Evolutionary conservation across 2,113 vertebrate genomes (phyloP).

Genomic region (Vanacampus margaritifer): DNA sequence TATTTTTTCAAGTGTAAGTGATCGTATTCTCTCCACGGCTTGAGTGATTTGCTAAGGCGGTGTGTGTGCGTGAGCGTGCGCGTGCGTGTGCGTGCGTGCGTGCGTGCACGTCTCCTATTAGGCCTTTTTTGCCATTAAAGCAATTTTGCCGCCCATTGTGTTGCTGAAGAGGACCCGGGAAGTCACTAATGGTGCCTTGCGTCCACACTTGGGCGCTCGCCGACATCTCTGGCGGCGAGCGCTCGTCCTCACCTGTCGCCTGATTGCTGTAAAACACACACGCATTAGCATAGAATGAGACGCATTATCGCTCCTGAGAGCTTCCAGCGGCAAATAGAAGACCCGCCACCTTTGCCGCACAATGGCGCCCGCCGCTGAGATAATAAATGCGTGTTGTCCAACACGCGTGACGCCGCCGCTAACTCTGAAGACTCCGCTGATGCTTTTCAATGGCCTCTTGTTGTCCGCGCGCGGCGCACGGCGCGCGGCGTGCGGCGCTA

Average conservation of each 20-base stretch:
- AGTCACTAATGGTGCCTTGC: constrained; percentile 79
- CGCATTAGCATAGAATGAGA: constrained; percentile 78
- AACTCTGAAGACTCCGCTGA: constrained; percentile 78
- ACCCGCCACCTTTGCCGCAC: constrained; percentile 77
- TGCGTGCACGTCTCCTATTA: constrained; percentile 63
- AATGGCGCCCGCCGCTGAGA: constrained; percentile 75
- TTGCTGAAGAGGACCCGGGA: constrained; percentile 79
- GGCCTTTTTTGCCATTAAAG: constrained; percentile 76
- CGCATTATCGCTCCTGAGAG: constrained; percentile 78
- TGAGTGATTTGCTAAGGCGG: constrained; percentile 72
- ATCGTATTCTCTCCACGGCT: constrained; percentile 71
- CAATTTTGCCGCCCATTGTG: constrained; percentile 79
- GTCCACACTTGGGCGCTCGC: constrained; percentile 60
- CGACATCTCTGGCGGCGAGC: constrained; percentile 64
- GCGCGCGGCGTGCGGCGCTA: constrained; percentile 31
- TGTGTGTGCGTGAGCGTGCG: constrained; percentile 49
- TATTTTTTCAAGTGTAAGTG: constrained; percentile 72
- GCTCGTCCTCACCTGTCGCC: constrained; percentile 74
- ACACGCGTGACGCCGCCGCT: constrained; percentile 60
- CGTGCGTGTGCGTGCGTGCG: no score
- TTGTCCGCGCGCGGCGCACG: constrained; percentile 53
- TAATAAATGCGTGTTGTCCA: constrained; percentile 78
- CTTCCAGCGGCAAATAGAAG: no score
- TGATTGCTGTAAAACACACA: constrained; percentile 79
- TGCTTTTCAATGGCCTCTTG: constrained; percentile 82